Conservation (phyloP, 2,888 invertebrate species). For the Zele albiditarsus region DNA sequence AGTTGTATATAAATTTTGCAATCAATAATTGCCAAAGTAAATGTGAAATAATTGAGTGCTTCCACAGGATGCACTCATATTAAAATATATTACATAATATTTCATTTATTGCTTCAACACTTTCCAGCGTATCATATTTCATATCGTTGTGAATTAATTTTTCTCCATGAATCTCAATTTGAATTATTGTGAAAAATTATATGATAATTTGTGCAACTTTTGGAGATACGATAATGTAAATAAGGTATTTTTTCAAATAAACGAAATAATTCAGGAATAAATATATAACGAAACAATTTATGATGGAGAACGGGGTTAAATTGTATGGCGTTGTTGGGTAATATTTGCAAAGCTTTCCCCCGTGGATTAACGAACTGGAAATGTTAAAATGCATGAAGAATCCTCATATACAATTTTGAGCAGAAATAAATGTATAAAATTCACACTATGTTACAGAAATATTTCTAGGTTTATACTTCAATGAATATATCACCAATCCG, state of each 20-base stretch:
- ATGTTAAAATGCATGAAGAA: conserved; percentile 43
- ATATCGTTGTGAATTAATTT: not conserved
- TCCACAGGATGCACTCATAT: not conserved
- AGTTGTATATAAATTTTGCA: not conserved
- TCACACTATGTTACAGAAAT: not conserved
- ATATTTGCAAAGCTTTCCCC: conserved; percentile 46
- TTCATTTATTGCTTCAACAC: not conserved
- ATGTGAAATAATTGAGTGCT: not conserved
- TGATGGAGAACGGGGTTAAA: conserved; percentile 31
- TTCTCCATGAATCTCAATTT: no score
- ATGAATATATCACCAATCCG: no score
- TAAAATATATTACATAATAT: not conserved
- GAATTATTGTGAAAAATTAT: not conserved
- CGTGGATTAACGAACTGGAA: conserved; percentile 50
- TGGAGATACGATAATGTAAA: no score
- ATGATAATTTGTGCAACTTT: not conserved
- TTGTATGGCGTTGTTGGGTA: conserved; percentile 13
- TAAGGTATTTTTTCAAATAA: not conserved
- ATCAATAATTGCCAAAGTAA: not conserved
- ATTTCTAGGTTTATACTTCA: not conserved
- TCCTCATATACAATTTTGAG: conserved; percentile 17
- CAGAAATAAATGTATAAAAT: conserved; percentile 18
- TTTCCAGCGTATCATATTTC: not conserved
- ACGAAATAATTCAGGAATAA: no score
- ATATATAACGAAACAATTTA: not conserved